A percentile compares a stretch with the other conserved stretches of the same genome.
phyloP scores from a whole-genome alignment of 1,140 invertebrate species.

The Nymphalis io region DNA sequence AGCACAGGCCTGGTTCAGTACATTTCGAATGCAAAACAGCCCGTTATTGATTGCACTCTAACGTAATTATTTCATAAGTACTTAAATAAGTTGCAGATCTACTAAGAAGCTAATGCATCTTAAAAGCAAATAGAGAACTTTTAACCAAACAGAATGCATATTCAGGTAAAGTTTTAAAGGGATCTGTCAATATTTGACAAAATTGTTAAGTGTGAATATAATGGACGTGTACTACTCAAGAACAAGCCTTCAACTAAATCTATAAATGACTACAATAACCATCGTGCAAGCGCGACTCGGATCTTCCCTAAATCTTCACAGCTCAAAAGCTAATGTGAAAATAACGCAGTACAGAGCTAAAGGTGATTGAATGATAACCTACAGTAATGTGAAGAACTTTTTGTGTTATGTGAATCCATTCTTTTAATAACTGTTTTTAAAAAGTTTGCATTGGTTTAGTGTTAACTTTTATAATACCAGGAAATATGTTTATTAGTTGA shows the following conservation, averaged over 20 bases:
- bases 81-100: constrained; percentile 80
- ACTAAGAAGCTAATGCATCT: constrained; percentile 74
- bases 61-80: constrained; percentile 75
- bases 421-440: background rate
- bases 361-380: constrained; percentile 64
- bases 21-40: constrained; percentile 18
- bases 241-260: constrained; percentile 35
- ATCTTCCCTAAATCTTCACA: constrained; percentile 73
- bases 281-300: constrained; percentile 60
- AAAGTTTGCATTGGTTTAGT: constrained; percentile 26
- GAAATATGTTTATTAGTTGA: constrained; percentile 60
- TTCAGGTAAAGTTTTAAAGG: constrained; percentile 31
- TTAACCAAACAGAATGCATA: constrained; percentile 56
- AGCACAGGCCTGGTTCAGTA: constrained; percentile 37
- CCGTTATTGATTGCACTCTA: constrained; percentile 47
- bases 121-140: constrained; percentile 76
- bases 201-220: constrained; percentile 21
- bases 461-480: constrained; percentile 26
- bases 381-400: constrained; percentile 26
- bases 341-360: constrained; percentile 43
- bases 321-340: constrained; percentile 68
- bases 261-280: constrained; percentile 59
- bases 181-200: constrained; percentile 31
- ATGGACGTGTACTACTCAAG: constrained; percentile 32
- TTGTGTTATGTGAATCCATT: background rate